Conservation (phyloP, 2,797 vertebrate genomes). For the Eulemur mongoz region DNA sequence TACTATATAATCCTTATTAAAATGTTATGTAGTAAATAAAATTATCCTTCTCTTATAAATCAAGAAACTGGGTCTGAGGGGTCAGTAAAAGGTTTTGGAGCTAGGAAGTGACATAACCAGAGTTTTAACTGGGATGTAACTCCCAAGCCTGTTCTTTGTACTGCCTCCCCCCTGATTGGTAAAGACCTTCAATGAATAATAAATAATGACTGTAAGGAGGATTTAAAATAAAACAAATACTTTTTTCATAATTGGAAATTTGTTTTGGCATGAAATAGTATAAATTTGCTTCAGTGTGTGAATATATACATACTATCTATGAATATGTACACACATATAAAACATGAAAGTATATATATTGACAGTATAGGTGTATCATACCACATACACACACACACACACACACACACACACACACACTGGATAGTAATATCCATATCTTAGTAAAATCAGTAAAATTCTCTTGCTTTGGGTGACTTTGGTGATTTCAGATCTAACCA, state of each 20-base stretch:
- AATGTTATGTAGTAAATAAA: not conserved
- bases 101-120: not conserved
- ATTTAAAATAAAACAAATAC: slow-evolving; percentile 4
- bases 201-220: not conserved
- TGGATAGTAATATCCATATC: not conserved
- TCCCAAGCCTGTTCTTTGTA: not conserved
- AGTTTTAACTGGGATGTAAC: not conserved
- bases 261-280: not conserved
- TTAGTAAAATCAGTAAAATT: not conserved
- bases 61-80: not conserved
- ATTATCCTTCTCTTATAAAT: not conserved
- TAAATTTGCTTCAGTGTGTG: not conserved
- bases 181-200: not conserved
- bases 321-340: not conserved
- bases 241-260: slow-evolving; percentile 20
- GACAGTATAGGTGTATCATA: not conserved
- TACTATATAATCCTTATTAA: not conserved
- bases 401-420: not conserved
- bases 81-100: not conserved
- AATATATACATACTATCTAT: not conserved
- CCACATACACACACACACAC: not conserved
- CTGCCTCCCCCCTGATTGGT: not conserved
- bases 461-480: not conserved
- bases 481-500: not conserved
- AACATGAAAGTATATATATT: not conserved